Conservation (phyloP, 2,888 invertebrate genomes). For the Tryphoninae sp. region DNA sequence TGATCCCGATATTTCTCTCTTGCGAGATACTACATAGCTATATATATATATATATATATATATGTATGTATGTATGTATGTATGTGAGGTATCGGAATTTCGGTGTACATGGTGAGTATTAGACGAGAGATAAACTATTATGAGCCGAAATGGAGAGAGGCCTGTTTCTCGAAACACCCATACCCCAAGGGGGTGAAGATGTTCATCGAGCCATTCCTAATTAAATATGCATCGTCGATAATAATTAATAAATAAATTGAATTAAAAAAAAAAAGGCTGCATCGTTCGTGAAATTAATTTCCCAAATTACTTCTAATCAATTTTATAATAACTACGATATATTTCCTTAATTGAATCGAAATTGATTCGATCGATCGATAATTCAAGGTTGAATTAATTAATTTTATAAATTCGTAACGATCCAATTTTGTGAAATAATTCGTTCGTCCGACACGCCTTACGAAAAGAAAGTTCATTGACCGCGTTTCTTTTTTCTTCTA, state of each 20-base stretch:
- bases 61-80: constrained; percentile 1
- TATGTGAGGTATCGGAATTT: constrained; percentile 1
- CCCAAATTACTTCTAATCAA: too few relatives aligned
- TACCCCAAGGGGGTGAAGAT: neutral
- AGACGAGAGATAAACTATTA: constrained; percentile 47
- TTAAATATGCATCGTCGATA: neutral
- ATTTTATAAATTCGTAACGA: too few relatives aligned
- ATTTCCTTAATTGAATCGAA: too few relatives aligned
- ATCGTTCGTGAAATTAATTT: too few relatives aligned
- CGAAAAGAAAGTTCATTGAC: constrained; percentile 36
- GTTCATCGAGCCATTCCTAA: constrained; percentile 1
- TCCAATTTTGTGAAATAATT: too few relatives aligned
- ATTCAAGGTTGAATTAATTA: too few relatives aligned
- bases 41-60: constrained; percentile 18
- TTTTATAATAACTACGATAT: too few relatives aligned
- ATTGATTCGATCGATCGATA: too few relatives aligned
- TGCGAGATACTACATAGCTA: constrained; percentile 8
- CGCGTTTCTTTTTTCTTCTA: constrained; percentile 8
- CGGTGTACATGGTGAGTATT: constrained; percentile 1
- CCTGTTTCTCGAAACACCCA: too few relatives aligned
- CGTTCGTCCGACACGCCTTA: neutral
- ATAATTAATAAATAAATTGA: too few relatives aligned
- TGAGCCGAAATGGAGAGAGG: constrained; percentile 35
- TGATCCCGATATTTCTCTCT: constrained; percentile 67
- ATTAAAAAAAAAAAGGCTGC: too few relatives aligned